Percentiles rank a stretch among this genome's conserved stretches.
Conservation (phyloP, 2,888 invertebrate genomes). For the Pseudococcus jackbeardsleyi region DNA sequence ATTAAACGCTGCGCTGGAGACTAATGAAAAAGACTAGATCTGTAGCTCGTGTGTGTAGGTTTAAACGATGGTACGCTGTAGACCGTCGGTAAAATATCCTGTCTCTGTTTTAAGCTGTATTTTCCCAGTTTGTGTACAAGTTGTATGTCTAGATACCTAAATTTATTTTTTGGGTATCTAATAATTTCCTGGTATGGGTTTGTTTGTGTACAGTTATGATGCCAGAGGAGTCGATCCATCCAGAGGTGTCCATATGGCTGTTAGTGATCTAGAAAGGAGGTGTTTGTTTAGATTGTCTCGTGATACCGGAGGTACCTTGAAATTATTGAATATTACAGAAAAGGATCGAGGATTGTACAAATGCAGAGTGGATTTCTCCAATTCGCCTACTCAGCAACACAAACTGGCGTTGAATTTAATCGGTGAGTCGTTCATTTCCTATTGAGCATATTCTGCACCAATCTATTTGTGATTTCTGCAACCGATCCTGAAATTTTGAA, state of each 20-base stretch:
- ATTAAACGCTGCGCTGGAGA: constrained; percentile 50
- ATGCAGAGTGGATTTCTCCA: constrained; percentile 89
- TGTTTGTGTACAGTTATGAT: constrained; percentile 50
- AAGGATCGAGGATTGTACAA: constrained; percentile 88
- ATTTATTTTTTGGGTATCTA: not conserved
- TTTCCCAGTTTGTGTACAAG: not conserved
- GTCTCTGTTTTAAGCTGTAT: not conserved
- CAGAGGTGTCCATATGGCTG: constrained; percentile 77
- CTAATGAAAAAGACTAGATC: constrained; percentile 31
- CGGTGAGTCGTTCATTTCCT: constrained; percentile 75
- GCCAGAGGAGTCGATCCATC: constrained; percentile 37
- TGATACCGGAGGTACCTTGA: constrained; percentile 75
- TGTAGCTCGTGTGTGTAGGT: not conserved
- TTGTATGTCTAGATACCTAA: not conserved
- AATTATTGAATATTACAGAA: constrained; percentile 79
- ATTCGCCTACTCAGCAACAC: constrained; percentile 89
- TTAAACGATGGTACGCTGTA: not conserved
- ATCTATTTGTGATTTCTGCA: too few species aligned
- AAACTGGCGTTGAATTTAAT: constrained; percentile 88
- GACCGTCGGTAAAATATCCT: not conserved
- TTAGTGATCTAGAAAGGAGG: constrained; percentile 72
- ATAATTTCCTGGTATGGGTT: not conserved
- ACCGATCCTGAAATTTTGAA: too few species aligned
- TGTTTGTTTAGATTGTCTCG: constrained; percentile 82
- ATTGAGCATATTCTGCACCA: too few species aligned